Base-by-base conservation (phyloP, 2,797 vertebrate genomes). In the Gobionotothen gibberifrons region DNA sequence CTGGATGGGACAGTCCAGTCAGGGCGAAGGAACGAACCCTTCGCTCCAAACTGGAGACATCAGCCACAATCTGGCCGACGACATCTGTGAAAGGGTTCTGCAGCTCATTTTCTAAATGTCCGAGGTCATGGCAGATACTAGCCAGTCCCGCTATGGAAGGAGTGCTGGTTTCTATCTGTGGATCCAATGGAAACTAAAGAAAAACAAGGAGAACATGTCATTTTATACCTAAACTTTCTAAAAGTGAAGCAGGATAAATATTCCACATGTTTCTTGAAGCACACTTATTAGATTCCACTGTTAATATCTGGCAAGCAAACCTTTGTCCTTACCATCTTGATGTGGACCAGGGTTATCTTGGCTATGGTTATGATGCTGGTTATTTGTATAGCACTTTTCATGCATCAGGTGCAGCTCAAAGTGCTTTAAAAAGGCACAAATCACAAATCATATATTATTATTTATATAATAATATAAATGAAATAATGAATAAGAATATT, bases 11-110 rank as follows among this genome's bases (percentile, higher is more conserved):
- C 92, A 94, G 55, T 55, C 26, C 63, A 0, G 59, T 72, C 32
- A 15, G 3, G 16, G 88, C 85, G 0, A 87, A 46, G 21, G 21
- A 78, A 44, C 73, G 75, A 21, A 93, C 84, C 3, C 19, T 55
- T 32, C 57, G 82, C 40, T 80, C 54, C 70, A 94, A 13, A 70
- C 79, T 82, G 75, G 90, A 88, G 7, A 94, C 64, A 8, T 93
- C 92, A 0, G 73, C 46, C 64, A 84, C 77, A 70, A 93, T 84
- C 81, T 94, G 93, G 26, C 11, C 69, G 36, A 89, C 55, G 46
- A 67, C 47, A 3, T 79, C 81, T 0, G 74, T 65, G 19, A 44
- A 19, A 2, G 67, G 60, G 55, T 47, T 81, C 56, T 53, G 66
- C 16, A 93, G 72, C 8, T 84, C 82, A 0, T 71, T 42, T 5